Conservation (phyloP, 1,140 invertebrate species). For the Hypothenemus hampei region DNA sequence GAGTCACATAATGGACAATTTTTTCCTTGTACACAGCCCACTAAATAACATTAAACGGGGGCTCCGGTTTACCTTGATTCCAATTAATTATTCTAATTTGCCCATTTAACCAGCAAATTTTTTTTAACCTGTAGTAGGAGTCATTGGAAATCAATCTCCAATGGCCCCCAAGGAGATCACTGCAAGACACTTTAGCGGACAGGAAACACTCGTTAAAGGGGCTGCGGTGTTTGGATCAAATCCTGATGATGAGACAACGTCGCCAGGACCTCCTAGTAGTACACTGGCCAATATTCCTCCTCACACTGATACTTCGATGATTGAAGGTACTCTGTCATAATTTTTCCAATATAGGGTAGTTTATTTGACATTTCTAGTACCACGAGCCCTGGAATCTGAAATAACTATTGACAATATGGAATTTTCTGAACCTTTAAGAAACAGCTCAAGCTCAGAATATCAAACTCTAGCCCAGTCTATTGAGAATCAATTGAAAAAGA, state of each 20-base stretch:
- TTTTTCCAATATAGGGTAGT: not conserved
- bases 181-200: slow-evolving; percentile 38
- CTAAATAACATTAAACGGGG: too few relatives aligned
- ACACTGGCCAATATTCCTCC: slow-evolving; percentile 47
- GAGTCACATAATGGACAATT: too few relatives aligned
- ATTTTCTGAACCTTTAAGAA: slow-evolving; percentile 53
- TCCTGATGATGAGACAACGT: slow-evolving; percentile 24
- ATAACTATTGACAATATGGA: slow-evolving; percentile 61
- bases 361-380: slow-evolving; percentile 50
- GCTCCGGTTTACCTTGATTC: too few relatives aligned
- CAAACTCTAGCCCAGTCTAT: slow-evolving; percentile 53
- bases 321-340: slow-evolving; percentile 33
- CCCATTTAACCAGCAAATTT: too few relatives aligned
- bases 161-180: slow-evolving; percentile 36
- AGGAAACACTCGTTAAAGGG: slow-evolving; percentile 30
- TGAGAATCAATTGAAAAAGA: slow-evolving; percentile 55
- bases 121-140: slow-evolving; percentile 50
- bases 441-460: slow-evolving; percentile 59
- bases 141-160: slow-evolving; percentile 52
- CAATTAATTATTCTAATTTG: too few relatives aligned
- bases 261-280: slow-evolving; percentile 47
- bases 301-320: slow-evolving; percentile 48
- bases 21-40: too few relatives aligned
- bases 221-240: slow-evolving; percentile 32
- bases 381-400: slow-evolving; percentile 61